phyloP scores from a whole-genome alignment of 2,888 invertebrate species.

The Eutolmus rufibarbis region DNA sequence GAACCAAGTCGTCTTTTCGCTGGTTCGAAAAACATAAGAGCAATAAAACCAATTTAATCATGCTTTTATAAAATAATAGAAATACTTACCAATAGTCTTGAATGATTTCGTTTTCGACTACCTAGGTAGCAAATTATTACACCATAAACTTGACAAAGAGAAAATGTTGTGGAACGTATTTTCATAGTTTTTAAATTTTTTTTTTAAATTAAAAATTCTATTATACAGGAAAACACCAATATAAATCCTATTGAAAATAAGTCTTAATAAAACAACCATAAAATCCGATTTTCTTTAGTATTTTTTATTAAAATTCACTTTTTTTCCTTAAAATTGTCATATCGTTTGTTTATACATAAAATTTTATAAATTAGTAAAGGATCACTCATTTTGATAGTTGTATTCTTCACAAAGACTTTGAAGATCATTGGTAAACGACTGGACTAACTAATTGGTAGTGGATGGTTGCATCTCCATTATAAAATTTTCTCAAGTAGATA shows the following conservation, averaged over 20 bases:
- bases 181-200: no score
- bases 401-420: background rate
- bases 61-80: no score
- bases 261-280: background rate
- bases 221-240: background rate
- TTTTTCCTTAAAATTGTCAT: conserved; percentile 21
- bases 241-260: background rate
- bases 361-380: background rate
- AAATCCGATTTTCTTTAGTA: background rate
- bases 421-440: background rate
- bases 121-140: no score
- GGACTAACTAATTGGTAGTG: conserved; percentile 6
- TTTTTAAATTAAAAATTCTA: no score
- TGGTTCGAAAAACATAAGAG: no score
- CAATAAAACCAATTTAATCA: no score
- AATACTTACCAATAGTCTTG: no score
- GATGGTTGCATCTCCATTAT: background rate
- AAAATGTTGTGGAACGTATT: no score
- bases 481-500: background rate
- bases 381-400: background rate
- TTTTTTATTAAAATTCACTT: conserved; percentile 18
- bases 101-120: no score
- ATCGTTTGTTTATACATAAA: conserved; percentile 2
- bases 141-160: no score
- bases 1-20: no score